A percentile compares a stretch with the other conserved stretches of the same genome.
Evolutionary conservation across 2,888 invertebrate genomes (phyloP).

Genomic region (Acleris emargana): DNA sequence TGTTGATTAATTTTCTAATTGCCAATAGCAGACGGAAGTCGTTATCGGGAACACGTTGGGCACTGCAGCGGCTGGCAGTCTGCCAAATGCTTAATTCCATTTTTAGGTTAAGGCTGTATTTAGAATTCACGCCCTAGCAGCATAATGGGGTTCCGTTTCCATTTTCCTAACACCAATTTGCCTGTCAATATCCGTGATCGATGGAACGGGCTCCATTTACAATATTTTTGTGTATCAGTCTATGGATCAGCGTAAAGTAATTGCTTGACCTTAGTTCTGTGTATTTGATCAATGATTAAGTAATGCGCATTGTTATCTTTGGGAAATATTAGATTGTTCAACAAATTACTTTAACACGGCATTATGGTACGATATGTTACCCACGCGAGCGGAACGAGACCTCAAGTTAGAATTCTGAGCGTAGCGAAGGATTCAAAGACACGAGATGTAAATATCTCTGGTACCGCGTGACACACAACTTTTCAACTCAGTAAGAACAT

Average conservation of each 20-base stretch:
- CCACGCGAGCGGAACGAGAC: too few relatives aligned
- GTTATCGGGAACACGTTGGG: slow-evolving; percentile 9
- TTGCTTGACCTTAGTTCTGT: background rate
- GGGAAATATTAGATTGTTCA: too few relatives aligned
- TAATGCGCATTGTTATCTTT: too few relatives aligned
- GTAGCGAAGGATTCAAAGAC: too few relatives aligned
- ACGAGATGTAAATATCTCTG: too few relatives aligned
- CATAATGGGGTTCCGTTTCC: slow-evolving; percentile 23
- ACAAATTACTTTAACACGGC: too few relatives aligned
- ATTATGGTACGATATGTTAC: too few relatives aligned
- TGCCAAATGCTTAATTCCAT: slow-evolving; percentile 15
- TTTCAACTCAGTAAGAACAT: too few relatives aligned
- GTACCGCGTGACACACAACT: too few relatives aligned
- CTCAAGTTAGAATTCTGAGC: too few relatives aligned
- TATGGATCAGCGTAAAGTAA: slow-evolving; percentile 8
- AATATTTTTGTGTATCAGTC: slow-evolving; percentile 16
- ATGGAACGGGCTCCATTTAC: slow-evolving; percentile 23
- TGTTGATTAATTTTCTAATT: too few relatives aligned
- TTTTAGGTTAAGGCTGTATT: slow-evolving; percentile 22
- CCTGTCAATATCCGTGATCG: slow-evolving; percentile 30
- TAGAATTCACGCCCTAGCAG: slow-evolving; percentile 16
- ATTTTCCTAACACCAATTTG: slow-evolving; percentile 24
- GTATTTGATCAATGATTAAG: too few relatives aligned
- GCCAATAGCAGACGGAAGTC: background rate
- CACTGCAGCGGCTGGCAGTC: slow-evolving; percentile 2